Conservation (phyloP, 2,888 invertebrate genomes). For the Tetragonula carbonaria region DNA sequence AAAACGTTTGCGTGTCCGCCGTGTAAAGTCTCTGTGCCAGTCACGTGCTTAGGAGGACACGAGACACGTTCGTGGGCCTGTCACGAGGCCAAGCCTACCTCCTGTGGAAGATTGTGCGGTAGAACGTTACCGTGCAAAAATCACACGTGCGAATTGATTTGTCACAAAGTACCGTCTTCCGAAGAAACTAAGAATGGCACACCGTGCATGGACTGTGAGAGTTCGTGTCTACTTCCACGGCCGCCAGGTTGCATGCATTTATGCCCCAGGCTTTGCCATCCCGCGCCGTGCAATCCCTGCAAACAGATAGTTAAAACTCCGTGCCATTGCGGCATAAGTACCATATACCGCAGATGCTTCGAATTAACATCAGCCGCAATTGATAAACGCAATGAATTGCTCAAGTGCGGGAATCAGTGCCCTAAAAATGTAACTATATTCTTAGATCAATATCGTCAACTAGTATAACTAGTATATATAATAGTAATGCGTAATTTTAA, state of each 20-base stretch:
- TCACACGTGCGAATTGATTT: conserved; percentile 90
- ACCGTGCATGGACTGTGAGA: conserved; percentile 86
- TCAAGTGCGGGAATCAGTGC: conserved; percentile 92
- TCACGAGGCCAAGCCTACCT: conserved; percentile 88
- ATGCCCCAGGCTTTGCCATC: conserved; percentile 90
- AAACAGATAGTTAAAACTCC: conserved; percentile 88
- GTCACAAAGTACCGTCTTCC: conserved; percentile 87
- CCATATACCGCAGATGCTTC: conserved; percentile 90
- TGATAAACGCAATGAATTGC: conserved; percentile 82
- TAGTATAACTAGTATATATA: background rate
- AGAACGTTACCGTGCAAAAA: conserved; percentile 90
- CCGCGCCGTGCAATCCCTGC: conserved; percentile 91
- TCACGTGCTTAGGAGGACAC: conserved; percentile 90
- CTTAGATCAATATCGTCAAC: background rate
- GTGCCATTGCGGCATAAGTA: conserved; percentile 93
- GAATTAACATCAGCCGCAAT: conserved; percentile 87
- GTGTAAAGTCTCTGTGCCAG: conserved; percentile 89
- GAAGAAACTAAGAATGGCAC: conserved; percentile 43
- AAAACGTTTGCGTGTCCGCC: conserved; percentile 89
- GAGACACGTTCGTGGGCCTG: conserved; percentile 89
- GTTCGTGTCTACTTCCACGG: conserved; percentile 87
- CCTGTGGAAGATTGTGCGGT: conserved; percentile 93
- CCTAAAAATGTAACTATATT: conserved; percentile 87
- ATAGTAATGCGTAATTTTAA: background rate
- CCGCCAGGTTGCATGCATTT: conserved; percentile 91